Percentiles rank a stretch among this genome's conserved stretches.
phyloP scores from a whole-genome alignment of 2,888 invertebrate genomes.

The Lasioglossum malachurum region DNA sequence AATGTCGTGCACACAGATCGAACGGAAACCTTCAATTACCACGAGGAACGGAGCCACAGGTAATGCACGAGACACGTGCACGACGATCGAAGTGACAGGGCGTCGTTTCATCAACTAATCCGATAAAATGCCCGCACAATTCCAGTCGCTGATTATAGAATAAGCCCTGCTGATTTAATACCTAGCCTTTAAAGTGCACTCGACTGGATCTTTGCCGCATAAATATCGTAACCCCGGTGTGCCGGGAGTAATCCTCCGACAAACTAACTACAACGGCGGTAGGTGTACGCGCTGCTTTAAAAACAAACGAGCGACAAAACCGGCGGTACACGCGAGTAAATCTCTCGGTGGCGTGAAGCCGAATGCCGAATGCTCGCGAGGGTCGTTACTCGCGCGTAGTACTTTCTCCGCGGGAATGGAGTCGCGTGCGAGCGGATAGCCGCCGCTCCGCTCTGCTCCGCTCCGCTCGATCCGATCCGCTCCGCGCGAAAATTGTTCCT shows the following conservation, averaged over 20 bases:
- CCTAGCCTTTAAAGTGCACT: constrained; percentile 14
- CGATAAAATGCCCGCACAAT: constrained; percentile 46
- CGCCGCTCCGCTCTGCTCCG: constrained; percentile 13
- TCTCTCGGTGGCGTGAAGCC: constrained; percentile 30
- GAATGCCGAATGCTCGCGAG: constrained; percentile 43
- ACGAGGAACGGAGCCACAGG: not conserved
- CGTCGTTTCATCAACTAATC: constrained; percentile 41
- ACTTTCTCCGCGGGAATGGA: constrained; percentile 63
- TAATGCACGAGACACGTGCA: not conserved
- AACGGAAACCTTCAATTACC: not conserved
- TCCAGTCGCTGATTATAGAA: constrained; percentile 30
- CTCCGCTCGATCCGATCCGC: not conserved
- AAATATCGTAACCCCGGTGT: constrained; percentile 33
- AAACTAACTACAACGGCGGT: constrained; percentile 29
- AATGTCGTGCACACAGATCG: not conserved
- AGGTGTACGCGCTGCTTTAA: constrained; percentile 31
- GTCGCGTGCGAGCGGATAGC: constrained; percentile 54
- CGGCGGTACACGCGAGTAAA: constrained; percentile 37
- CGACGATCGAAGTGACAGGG: constrained; percentile 7
- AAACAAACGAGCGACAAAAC: constrained; percentile 49
- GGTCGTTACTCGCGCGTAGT: constrained; percentile 52
- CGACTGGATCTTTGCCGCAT: constrained; percentile 30
- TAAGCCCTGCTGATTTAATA: constrained; percentile 44
- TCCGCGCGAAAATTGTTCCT: not conserved
- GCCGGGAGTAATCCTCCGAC: constrained; percentile 33